Percentiles rank a stretch among this genome's conserved stretches.
phyloP scores from a whole-genome alignment of 1,140 invertebrate species.

The Nasonia vitripennis region DNA sequence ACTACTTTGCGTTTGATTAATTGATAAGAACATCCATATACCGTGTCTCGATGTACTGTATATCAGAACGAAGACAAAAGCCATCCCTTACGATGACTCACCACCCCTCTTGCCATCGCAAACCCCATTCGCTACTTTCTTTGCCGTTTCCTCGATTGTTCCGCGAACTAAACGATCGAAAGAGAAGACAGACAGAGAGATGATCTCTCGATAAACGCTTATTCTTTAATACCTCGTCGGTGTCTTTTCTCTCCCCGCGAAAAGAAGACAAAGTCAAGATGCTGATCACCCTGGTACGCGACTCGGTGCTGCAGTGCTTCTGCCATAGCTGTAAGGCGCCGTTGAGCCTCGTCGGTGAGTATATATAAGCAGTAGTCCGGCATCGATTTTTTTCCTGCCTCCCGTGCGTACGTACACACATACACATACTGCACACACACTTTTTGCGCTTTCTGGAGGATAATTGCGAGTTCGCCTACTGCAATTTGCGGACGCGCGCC shows the following conservation, averaged over 20 bases:
- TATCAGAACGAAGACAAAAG: neutral
- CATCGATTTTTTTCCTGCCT: neutral
- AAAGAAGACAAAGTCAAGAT: slow-evolving; percentile 69
- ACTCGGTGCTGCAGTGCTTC: slow-evolving; percentile 92
- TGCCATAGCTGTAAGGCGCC: slow-evolving; percentile 91
- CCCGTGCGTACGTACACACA: neutral
- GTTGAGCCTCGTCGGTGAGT: slow-evolving; percentile 83
- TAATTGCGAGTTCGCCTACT: neutral
- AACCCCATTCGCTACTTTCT: neutral
- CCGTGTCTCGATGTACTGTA: neutral
- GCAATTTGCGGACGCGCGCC: neutral
- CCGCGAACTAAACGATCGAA: neutral
- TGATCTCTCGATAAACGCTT: neutral
- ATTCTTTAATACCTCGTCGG: neutral
- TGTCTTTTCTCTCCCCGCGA: slow-evolving; percentile 59
- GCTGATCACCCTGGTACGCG: slow-evolving; percentile 89
- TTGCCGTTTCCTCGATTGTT: neutral
- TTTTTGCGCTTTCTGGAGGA: slow-evolving; percentile 8
- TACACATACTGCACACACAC: neutral
- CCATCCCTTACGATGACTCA: neutral
- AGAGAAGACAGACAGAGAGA: neutral
- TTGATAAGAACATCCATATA: neutral
- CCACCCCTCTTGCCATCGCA: neutral
- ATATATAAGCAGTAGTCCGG: neutral
- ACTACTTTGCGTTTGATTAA: neutral